Percentiles rank a stretch among this genome's conserved stretches.
phyloP scores from a whole-genome alignment of 2,888 invertebrate genomes.

The Cephonodes hylas region DNA sequence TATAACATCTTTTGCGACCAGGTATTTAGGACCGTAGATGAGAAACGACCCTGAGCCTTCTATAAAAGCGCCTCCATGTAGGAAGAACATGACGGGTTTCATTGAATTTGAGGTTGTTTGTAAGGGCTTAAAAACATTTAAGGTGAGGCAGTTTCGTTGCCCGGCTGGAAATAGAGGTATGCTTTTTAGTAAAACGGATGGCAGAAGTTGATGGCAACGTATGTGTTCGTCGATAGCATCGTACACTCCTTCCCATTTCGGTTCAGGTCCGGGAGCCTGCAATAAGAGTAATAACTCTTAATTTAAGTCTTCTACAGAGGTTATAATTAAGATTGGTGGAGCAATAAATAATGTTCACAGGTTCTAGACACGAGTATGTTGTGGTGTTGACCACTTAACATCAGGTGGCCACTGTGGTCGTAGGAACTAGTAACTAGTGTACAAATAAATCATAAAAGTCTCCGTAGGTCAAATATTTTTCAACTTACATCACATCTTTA shows the following conservation, averaged over 20 bases:
- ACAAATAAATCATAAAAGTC: too few relatives aligned
- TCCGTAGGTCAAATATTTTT: too few relatives aligned
- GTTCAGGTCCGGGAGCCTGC: conserved; percentile 45
- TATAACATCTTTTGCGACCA: conserved; percentile 27
- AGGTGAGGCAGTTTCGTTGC: conserved; percentile 24
- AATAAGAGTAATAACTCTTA: neutral
- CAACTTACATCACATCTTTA: too few relatives aligned
- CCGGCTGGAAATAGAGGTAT: too few relatives aligned
- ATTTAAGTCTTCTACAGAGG: neutral
- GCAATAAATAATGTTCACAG: too few relatives aligned
- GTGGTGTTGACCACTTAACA: too few relatives aligned
- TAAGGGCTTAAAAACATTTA: conserved; percentile 34
- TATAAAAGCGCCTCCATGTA: conserved; percentile 37
- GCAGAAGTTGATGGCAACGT: conserved; percentile 57
- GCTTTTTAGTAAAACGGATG: neutral
- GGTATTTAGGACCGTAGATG: conserved; percentile 25
- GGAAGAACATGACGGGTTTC: conserved; percentile 36
- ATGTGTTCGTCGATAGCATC: conserved; percentile 57
- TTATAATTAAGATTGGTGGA: too few relatives aligned
- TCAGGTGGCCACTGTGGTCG: too few relatives aligned
- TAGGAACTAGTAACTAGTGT: too few relatives aligned
- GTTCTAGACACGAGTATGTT: too few relatives aligned
- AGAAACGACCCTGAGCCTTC: conserved; percentile 27
- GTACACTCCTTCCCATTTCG: conserved; percentile 53
- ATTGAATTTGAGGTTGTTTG: conserved; percentile 5